Evolutionary conservation across 2,888 invertebrate species (phyloP), one percentile per base, ranked within the genome.

Genomic region (Platerodrilus igneus): DNA sequence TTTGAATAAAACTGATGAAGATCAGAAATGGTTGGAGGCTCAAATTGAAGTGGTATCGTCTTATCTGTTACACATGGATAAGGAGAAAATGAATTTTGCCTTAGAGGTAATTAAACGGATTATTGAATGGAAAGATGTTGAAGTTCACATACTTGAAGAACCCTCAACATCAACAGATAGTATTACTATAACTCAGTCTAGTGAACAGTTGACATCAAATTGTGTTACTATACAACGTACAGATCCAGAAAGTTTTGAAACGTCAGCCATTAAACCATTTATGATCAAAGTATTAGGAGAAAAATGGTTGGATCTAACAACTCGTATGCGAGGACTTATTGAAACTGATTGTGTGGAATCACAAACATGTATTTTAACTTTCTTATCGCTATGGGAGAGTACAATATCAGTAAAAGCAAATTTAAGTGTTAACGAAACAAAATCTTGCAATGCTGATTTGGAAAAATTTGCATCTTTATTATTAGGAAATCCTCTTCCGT

Each of bases 391-490:
- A 20, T 91, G 91, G 91, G 88, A 90, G 62, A 85, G 86, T 50
- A 87, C 90, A 10, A 90, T 92, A 60, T 89, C 90, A 36, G 89
- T 91, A 1, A 88, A 87, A 69, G 88, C 90, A 13, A 91, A 91
- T 71, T 75, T 92, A 36, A 89, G 90, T 25, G 84, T 91, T 16
- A 83, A 88, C 47, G 90, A 91, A 61, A 91, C 89, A 0, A 85
- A 90, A 63, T 85, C 88, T 2, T 92, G 90, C 66, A 89, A 90
- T 64, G 83, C 86, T 1, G 85, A 89, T 60, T 67, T 91, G 51
- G 86, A 89, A 54, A 79, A 81, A 56, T 86, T 91, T 67, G 85
- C 87, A 8, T 76, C 82, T 42, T 69, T 84, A 43, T 72, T 74
- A 43, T 66, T 80, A 26, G 82, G 78, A 62, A 79, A 77, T 38